A percentile compares a stretch with the other conserved stretches of the same genome.
These are phyloP conservation scores for Tyto alba DNA, from an alignment of 2,113 vertebrate genomes.

Conservation along the genomic window DNA sequence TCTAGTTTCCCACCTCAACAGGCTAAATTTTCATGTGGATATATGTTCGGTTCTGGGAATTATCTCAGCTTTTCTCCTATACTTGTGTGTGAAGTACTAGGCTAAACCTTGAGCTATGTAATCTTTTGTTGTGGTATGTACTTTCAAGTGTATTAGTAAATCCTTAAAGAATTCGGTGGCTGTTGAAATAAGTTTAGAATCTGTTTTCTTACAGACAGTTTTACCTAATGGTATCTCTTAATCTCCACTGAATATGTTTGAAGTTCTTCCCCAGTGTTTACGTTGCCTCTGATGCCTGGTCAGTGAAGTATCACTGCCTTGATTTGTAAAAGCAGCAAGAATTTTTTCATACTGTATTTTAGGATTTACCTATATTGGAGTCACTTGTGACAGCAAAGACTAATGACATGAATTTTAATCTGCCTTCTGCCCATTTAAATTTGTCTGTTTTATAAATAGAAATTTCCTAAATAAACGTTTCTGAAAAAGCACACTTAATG, in stretches of 20 bases:
- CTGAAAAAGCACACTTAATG: background rate
- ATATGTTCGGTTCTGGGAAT: background rate
- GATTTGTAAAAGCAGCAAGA: background rate
- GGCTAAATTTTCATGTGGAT: background rate
- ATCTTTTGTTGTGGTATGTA: background rate
- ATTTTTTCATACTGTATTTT: background rate
- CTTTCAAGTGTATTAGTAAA: background rate
- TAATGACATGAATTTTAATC: background rate
- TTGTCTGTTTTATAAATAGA: background rate
- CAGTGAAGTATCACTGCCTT: background rate
- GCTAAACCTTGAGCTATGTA: background rate
- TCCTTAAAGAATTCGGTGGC: background rate
- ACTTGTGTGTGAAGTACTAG: background rate
- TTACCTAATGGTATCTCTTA: background rate
- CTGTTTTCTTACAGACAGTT: background rate
- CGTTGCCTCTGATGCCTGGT: background rate
- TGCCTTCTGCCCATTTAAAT: background rate
- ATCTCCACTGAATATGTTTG: background rate
- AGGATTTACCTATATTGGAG: background rate
- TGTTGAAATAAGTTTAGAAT: background rate
- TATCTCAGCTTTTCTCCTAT: background rate
- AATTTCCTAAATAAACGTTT: background rate
- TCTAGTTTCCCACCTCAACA: background rate
- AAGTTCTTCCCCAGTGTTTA: background rate
- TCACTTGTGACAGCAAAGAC: background rate